Conservation (phyloP, 92 coral and sea anemone genomes). For the Zoanthus sociatus region DNA sequence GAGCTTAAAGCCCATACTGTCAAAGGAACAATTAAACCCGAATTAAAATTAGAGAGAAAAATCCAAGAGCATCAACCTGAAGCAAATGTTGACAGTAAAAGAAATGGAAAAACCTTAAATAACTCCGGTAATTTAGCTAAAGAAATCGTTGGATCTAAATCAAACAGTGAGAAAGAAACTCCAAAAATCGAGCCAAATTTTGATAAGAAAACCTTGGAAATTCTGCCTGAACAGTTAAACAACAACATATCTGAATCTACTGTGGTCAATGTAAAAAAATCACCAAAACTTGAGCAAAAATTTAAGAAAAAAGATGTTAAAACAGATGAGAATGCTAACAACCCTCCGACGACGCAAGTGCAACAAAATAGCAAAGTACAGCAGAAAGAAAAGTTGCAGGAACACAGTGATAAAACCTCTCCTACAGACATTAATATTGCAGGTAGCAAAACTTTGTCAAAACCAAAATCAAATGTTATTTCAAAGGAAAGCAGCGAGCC, state of each 20-base stretch:
- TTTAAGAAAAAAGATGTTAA: slow-evolving; percentile 13
- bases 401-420: not conserved
- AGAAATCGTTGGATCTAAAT: not conserved
- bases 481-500: not conserved
- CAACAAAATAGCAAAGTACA: slow-evolving; percentile 26
- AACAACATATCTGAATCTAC: not conserved
- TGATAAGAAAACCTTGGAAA: not conserved
- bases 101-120: not conserved
- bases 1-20: not conserved
- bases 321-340: not conserved
- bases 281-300: slow-evolving; percentile 26
- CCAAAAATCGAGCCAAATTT: not conserved
- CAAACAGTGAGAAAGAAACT: not conserved
- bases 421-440: not conserved
- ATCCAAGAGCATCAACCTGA: not conserved
- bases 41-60: not conserved
- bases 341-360: slow-evolving; percentile 44
- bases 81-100: not conserved
- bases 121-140: not conserved
- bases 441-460: not conserved
- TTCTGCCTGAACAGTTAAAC: slow-evolving; percentile 3
- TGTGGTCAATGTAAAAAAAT: not conserved
- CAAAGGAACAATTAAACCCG: not conserved
- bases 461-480: not conserved
- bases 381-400: not conserved